Evolutionary conservation across 2,888 invertebrate genomes (phyloP), one percentile per base, ranked within the genome.

Genomic region (Microchrysa polita): DNA sequence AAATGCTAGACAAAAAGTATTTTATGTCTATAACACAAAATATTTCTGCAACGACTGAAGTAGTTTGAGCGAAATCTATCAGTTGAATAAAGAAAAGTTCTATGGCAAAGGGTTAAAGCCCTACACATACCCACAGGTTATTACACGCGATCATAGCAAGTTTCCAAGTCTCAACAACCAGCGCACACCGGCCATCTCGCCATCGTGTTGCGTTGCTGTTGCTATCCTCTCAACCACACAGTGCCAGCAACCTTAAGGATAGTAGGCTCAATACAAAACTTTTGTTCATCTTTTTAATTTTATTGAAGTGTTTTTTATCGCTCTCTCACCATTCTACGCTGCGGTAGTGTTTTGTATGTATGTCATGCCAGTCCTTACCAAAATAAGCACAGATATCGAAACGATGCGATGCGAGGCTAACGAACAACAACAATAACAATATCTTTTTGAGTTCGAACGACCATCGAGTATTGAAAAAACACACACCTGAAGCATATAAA

Each of bases 261-360:
- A n/a, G n/a, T n/a, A 65, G 69, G 42, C 57, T 69, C 57, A 57
- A 69, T 34, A 34, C 20, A 69, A n/a, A n/a, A 69, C 69, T 69
- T n/a, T n/a, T 69, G 69, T 69, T 53, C 27, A 7, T 34, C 27
- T 34, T 63, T 48, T 69, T 69, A 55, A 55, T 69, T 69, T 69
- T 69, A 69, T 69, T 65, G 18, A 44, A 14, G 65, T 48, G 65
- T 65, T 65, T 69, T 67, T 69, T 69, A 40, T 48, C 57, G 69
- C 69, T 69, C 69, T 34, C 27, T 69, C 69, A 65, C 65, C 20
- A 48, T 48, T 48, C 16, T 48, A n/a, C 48, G 5, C 4, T 10
- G n/a, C n/a, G n/a, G 48, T 34, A 34, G 27, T 34, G 27, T n/a
- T 48, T n/a, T n/a, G n/a, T n/a, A 48, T 48, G 48, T n/a, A 65